Evolutionary conservation across 2,888 invertebrate genomes (phyloP).

Genomic region (Sphaerophoria rueppellii): DNA sequence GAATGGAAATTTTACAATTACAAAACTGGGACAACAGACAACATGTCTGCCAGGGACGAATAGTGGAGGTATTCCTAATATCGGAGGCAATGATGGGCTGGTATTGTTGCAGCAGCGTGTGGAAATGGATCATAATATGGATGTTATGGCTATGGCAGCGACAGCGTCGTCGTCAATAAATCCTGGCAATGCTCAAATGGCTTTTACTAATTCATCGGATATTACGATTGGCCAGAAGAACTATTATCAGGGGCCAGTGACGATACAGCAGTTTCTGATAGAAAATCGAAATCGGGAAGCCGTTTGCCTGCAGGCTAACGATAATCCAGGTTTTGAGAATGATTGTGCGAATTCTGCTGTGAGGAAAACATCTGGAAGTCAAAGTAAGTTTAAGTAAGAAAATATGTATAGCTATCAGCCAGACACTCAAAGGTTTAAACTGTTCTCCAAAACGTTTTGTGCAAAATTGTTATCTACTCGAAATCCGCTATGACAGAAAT

Average conservation of each 20-base stretch:
- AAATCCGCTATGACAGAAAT: too few relatives aligned
- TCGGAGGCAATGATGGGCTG: slow-evolving; percentile 75
- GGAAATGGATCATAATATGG: slow-evolving; percentile 33
- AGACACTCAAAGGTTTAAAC: too few relatives aligned
- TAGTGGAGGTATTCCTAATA: slow-evolving; percentile 76
- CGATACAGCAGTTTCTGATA: slow-evolving; percentile 88
- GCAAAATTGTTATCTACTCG: too few relatives aligned
- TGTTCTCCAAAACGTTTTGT: too few relatives aligned
- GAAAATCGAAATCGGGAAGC: slow-evolving; percentile 77
- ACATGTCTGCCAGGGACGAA: slow-evolving; percentile 75
- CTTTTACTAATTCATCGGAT: slow-evolving; percentile 87
- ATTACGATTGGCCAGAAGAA: slow-evolving; percentile 90
- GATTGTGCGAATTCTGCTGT: slow-evolving; percentile 69
- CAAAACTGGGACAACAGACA: slow-evolving; percentile 80
- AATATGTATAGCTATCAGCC: too few relatives aligned
- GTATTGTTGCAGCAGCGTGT: slow-evolving; percentile 59
- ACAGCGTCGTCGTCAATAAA: slow-evolving; percentile 28
- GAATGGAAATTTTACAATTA: slow-evolving; percentile 78
- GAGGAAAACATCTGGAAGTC: slow-evolving; percentile 18
- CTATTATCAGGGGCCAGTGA: slow-evolving; percentile 90
- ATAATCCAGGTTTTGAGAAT: slow-evolving; percentile 77
- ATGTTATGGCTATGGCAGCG: slow-evolving; percentile 43
- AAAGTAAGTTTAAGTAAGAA: slow-evolving; percentile 39
- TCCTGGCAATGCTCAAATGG: slow-evolving; percentile 82
- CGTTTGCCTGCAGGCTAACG: slow-evolving; percentile 74